Percentiles rank a stretch among this genome's conserved stretches.
These are phyloP conservation scores for Centropristis striata DNA, from an alignment of 2,113 vertebrate species.

Conservation along the genomic window DNA sequence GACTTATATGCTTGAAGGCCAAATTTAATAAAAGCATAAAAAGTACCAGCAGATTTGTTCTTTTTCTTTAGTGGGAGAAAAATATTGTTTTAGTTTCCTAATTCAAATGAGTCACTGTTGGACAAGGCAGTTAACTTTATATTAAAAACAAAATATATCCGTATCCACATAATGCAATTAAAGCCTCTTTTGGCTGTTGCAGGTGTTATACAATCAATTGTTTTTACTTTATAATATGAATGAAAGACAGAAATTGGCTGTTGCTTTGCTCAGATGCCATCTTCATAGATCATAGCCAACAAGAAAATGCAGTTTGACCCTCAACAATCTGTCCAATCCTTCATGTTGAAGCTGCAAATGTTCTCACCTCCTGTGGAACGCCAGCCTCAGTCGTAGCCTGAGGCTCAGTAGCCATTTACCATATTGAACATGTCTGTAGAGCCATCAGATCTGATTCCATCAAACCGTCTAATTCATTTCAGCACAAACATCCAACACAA, in stretches of 20 bases:
- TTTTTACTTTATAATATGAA: neutral
- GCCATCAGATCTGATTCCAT: slow-evolving; percentile 27
- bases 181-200: neutral
- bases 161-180: neutral
- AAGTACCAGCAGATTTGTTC: neutral
- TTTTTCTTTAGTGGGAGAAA: neutral
- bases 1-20: no score
- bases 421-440: slow-evolving; percentile 34
- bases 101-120: neutral
- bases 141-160: neutral
- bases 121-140: neutral
- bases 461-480: slow-evolving; percentile 43
- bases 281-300: neutral
- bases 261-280: neutral
- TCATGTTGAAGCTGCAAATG: neutral
- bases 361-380: neutral
- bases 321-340: neutral
- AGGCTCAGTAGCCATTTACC: neutral
- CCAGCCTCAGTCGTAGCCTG: neutral
- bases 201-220: neutral
- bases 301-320: neutral
- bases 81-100: neutral
- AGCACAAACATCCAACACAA: slow-evolving; percentile 30
- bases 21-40: neutral
- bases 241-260: neutral